Evolutionary conservation across 92 coral and sea anemone species (phyloP), one percentile per base, ranked within the genome.

Genomic region (Epizoanthus rinbou): DNA sequence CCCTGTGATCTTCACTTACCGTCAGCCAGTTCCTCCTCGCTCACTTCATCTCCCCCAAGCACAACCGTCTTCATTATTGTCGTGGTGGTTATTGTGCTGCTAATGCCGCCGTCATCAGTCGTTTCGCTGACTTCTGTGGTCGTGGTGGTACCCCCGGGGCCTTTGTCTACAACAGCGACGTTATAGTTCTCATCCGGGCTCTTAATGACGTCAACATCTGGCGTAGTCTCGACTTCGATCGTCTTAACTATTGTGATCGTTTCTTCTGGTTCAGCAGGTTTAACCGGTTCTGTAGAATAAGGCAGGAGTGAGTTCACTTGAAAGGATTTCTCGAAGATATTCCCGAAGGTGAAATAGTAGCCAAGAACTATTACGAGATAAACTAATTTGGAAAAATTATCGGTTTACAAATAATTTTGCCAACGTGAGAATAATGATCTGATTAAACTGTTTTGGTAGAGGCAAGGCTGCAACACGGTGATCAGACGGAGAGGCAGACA

Each of bases 121-220:
- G 53, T 75, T 13, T 75, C 64, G 28, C 25, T n/a, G 58, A 78
- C 82, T 24, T 78, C 70, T 60, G 82, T 78, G 5, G 60, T 78
- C 17, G 82, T 78, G 18, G 57, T 60, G 17, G 82, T 78, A 56
- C 82, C 82, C 57, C 45, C 76, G 58, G 76, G 59, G 17, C 37
- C 82, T 19, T 37, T n/a, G 54, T 78, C 82, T 19, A 57, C 45
- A 37, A 76, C 50, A 19, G 70, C 41, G 24, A 78, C 65, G 22
- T 78, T 78, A 59, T 63, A 39, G 23, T 78, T 78, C 17, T 60
- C 82, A 78, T 78, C 82, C 82, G 82, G 82, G 82, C 37, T 39
- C 71, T 78, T 78, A 19, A 62, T 63, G 82, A 78, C 71, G 82
- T 78, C 82, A 19, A 9, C 8, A 4, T 78, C 71, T 5, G 82